phyloP scores from a whole-genome alignment of 2,113 vertebrate genomes.

The Taxidea taxus region DNA sequence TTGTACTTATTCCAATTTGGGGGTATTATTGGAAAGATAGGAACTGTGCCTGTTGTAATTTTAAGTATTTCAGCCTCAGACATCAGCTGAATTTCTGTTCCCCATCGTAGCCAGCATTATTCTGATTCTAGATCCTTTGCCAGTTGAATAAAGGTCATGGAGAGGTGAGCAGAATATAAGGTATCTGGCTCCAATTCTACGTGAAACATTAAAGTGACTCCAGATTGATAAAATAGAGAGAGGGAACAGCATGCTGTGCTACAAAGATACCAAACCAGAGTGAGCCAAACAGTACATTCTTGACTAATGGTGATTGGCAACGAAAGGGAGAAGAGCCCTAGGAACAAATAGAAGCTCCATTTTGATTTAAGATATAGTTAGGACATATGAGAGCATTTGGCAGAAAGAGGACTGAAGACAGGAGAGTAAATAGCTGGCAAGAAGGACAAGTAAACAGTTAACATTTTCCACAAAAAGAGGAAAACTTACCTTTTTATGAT shows the following conservation, averaged over 20 bases:
- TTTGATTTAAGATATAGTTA: constrained; percentile 3
- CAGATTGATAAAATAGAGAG: constrained; percentile 73
- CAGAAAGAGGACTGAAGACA: constrained; percentile 10
- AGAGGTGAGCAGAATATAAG: constrained; percentile 71
- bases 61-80: constrained; percentile 38
- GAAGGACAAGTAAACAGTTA: not conserved
- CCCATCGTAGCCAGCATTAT: constrained; percentile 26
- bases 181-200: constrained; percentile 74
- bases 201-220: constrained; percentile 74
- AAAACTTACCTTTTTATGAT: constrained; percentile 2
- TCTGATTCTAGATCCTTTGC: constrained; percentile 56
- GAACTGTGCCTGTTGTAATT: constrained; percentile 51
- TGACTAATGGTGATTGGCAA: constrained; percentile 35
- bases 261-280: constrained; percentile 42
- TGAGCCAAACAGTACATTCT: constrained; percentile 52
- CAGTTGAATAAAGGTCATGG: constrained; percentile 70
- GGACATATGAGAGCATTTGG: not conserved
- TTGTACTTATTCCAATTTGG: not conserved
- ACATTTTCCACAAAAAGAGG: not conserved
- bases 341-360: not conserved
- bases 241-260: constrained; percentile 38
- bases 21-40: constrained; percentile 44
- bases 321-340: not conserved
- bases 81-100: constrained; percentile 55
- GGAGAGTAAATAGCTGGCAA: constrained; percentile 9